A percentile compares a stretch with the other conserved stretches of the same genome.
Conservation (phyloP, 1,140 invertebrate genomes). For the Drosophila neocordata region DNA sequence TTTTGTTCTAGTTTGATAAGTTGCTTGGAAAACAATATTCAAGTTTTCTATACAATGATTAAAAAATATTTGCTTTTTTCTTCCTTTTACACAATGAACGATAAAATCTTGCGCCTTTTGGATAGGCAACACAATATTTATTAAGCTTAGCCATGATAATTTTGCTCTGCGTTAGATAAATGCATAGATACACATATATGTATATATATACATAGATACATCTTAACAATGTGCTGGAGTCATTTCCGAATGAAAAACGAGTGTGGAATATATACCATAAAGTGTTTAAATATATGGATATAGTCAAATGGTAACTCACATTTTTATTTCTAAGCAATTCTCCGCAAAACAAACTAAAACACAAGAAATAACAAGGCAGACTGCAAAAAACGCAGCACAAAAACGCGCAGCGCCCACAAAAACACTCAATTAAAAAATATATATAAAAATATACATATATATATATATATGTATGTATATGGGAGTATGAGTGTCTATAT, state of each 20-base stretch:
- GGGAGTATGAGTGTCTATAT: constrained; percentile 1
- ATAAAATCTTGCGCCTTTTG: background rate
- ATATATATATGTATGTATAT: background rate
- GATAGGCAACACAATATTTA: background rate
- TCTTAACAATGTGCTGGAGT: background rate
- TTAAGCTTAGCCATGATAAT: no score
- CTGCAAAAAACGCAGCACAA: constrained; percentile 56
- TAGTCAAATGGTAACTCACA: background rate
- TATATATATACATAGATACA: background rate
- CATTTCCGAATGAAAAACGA: background rate
- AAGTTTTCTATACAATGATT: no score
- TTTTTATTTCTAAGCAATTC: background rate
- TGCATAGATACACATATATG: background rate
- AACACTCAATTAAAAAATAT: constrained; percentile 34
- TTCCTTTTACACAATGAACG: no score
- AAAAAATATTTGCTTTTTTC: no score
- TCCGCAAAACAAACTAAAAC: constrained; percentile 34
- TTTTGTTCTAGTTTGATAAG: no score
- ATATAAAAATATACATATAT: background rate
- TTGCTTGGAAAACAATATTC: no score
- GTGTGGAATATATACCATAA: no score
- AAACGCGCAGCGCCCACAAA: constrained; percentile 35
- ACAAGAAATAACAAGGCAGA: constrained; percentile 31
- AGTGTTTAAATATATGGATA: no score
- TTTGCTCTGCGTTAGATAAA: background rate